A percentile compares a stretch with the other conserved stretches of the same genome.
Evolutionary conservation across 2,888 invertebrate genomes (phyloP).

Genomic region (Latrodectus hesperus): DNA sequence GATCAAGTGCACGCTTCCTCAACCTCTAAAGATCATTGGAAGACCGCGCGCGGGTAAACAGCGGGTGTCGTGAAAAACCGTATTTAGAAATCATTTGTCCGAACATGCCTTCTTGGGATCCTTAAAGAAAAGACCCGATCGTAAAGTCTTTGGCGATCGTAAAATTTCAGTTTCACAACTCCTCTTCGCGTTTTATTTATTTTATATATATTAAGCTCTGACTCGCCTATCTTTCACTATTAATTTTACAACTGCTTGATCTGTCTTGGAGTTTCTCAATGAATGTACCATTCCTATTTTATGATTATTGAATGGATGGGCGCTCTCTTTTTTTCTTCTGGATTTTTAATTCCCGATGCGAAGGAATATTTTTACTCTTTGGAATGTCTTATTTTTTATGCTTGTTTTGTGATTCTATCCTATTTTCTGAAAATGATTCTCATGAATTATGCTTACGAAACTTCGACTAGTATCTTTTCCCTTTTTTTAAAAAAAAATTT

Average conservation of each 20-base stretch:
- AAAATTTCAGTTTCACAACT: constrained; percentile 67
- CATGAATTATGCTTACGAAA: too few relatives aligned
- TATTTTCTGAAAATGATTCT: neutral
- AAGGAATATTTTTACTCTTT: neutral
- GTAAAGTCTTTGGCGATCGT: constrained; percentile 58
- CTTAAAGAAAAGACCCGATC: constrained; percentile 45
- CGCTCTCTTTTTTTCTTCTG: neutral
- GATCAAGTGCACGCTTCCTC: constrained; percentile 3
- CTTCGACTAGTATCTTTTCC: too few relatives aligned
- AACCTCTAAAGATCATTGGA: constrained; percentile 37
- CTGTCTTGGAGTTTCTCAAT: constrained; percentile 27
- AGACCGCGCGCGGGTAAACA: constrained; percentile 33
- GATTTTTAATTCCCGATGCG: neutral
- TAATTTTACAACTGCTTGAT: constrained; percentile 63
- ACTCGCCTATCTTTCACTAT: constrained; percentile 35
- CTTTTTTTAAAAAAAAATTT: too few relatives aligned
- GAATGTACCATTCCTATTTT: constrained; percentile 46
- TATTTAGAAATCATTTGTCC: constrained; percentile 68
- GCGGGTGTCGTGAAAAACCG: constrained; percentile 52
- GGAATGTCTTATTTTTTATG: constrained; percentile 56
- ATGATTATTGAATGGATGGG: constrained; percentile 43
- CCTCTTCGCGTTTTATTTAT: constrained; percentile 34
- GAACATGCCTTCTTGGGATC: constrained; percentile 49
- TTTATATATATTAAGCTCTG: constrained; percentile 53
- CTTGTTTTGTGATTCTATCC: constrained; percentile 29